These are phyloP conservation scores for Sciurus carolinensis DNA, from an alignment of 2,797 vertebrate species.

Conservation along the genomic window DNA sequence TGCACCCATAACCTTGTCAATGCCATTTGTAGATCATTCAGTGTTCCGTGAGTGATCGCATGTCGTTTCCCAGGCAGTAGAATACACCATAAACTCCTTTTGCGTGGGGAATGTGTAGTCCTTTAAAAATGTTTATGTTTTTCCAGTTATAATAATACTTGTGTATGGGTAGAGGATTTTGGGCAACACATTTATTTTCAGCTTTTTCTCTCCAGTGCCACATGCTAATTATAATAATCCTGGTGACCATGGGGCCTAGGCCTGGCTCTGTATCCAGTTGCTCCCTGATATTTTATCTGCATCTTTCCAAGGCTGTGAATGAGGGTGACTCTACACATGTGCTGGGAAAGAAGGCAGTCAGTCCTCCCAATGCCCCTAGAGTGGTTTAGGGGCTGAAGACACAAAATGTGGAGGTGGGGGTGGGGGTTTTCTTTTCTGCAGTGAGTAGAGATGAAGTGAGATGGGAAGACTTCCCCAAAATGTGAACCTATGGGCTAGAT, in stretches of 20 bases:
- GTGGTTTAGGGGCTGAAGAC: background rate
- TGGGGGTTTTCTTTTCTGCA: background rate
- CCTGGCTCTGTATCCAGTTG: background rate
- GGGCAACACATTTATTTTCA: background rate
- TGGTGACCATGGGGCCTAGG: background rate
- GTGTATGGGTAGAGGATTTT: background rate
- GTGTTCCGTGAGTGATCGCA: background rate
- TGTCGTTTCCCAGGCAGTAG: background rate
- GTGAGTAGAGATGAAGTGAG: background rate
- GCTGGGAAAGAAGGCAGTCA: background rate
- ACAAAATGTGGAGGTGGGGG: background rate
- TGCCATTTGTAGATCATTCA: background rate
- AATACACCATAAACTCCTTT: background rate
- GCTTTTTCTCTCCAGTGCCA: background rate
- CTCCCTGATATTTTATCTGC: background rate
- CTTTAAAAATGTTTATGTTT: constrained; percentile 25
- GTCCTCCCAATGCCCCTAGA: background rate
- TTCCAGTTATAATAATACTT: background rate
- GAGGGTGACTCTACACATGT: background rate
- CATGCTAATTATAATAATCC: background rate
- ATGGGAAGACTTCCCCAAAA: background rate
- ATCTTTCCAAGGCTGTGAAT: background rate
- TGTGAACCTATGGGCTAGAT: background rate
- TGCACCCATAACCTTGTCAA: background rate
- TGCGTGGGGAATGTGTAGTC: background rate